Conservation (phyloP, 2,113 vertebrate species). For the Calidris pugnax region DNA sequence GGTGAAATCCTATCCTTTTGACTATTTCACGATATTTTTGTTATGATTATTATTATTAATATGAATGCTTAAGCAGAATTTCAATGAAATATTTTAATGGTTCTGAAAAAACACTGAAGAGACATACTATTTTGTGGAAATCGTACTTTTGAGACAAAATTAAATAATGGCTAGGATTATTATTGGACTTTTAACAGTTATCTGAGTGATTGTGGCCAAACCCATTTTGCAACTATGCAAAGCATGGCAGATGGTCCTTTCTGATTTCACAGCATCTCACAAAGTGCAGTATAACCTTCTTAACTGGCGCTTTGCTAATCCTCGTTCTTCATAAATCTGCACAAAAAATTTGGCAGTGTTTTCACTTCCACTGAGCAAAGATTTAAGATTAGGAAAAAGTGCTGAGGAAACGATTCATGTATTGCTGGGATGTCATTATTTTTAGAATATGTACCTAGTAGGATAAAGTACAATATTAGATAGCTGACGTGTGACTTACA, state of each 20-base stretch:
- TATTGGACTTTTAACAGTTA: background rate
- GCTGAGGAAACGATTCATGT: background rate
- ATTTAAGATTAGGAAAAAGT: constrained; percentile 10
- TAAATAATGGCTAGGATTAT: background rate
- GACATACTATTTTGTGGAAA: background rate
- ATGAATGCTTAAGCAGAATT: background rate
- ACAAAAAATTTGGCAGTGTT: background rate
- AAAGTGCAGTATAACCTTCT: background rate
- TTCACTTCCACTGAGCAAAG: background rate
- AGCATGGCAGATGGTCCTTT: background rate
- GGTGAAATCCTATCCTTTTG: background rate
- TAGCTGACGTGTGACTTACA: background rate
- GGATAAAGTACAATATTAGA: background rate
- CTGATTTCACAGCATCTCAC: background rate
- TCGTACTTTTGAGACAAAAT: background rate
- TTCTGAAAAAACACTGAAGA: background rate
- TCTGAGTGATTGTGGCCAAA: background rate
- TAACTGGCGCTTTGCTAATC: background rate
- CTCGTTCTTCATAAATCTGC: background rate
- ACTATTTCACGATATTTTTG: background rate
- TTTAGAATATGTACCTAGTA: background rate
- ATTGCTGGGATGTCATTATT: background rate
- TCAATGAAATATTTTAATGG: background rate
- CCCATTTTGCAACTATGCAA: background rate
- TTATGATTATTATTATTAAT: background rate